Conservation (phyloP, 2,888 invertebrate genomes). For the Dendrolimus houi region DNA sequence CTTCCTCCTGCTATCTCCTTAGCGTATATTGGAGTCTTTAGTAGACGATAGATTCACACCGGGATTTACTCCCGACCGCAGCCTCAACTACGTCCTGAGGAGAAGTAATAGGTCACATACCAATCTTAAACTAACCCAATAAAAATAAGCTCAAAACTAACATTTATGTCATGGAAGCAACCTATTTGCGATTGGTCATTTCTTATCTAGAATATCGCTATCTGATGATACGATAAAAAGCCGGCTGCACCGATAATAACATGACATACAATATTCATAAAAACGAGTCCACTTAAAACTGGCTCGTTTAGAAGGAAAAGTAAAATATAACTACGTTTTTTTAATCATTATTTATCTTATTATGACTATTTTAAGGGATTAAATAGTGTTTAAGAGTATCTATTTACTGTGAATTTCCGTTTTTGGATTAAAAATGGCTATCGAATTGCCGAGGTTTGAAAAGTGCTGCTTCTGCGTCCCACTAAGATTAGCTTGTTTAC, state of each 20-base stretch:
- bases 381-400: too few relatives aligned
- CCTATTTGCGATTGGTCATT: not conserved
- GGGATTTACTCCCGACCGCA: too few relatives aligned
- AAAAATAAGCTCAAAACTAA: not conserved
- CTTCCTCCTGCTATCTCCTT: too few relatives aligned
- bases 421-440: constrained; percentile 16
- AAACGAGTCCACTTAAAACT: not conserved
- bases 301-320: not conserved
- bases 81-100: too few relatives aligned
- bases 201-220: not conserved
- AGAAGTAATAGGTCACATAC: too few relatives aligned
- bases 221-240: not conserved
- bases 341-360: too few relatives aligned
- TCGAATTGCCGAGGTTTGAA: constrained; percentile 34
- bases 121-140: not conserved
- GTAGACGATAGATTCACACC: too few relatives aligned
- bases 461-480: constrained; percentile 54
- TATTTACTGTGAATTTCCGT: too few relatives aligned
- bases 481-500: constrained; percentile 41
- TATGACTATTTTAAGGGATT: too few relatives aligned
- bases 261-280: not conserved
- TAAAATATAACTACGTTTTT: not conserved
- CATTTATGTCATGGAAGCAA: not conserved
- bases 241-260: not conserved
- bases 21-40: too few relatives aligned